phyloP scores from a whole-genome alignment of 2,888 invertebrate genomes.

The Philopedon plagiatum region DNA sequence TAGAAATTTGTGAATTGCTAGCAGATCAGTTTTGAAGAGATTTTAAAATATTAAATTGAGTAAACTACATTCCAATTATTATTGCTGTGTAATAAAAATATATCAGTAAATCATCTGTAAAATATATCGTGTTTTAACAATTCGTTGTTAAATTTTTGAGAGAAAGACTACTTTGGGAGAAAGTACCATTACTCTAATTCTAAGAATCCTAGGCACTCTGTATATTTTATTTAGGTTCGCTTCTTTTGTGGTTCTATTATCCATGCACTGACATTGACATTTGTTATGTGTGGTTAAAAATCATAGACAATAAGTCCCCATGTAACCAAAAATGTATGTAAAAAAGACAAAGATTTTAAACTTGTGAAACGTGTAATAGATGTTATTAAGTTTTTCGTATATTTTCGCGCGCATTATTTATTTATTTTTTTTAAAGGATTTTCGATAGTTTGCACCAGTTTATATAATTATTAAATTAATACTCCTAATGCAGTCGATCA shows the following conservation, averaged over 20 bases:
- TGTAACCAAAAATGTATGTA: slow-evolving; percentile 47
- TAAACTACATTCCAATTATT: slow-evolving; percentile 49
- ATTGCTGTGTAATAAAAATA: slow-evolving; percentile 50
- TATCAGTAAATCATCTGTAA: slow-evolving; percentile 48
- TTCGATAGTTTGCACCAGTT: neutral
- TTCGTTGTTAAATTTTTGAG: slow-evolving; percentile 49
- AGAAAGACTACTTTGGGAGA: slow-evolving; percentile 48
- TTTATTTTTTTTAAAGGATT: slow-evolving; percentile 34
- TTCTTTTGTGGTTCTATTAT: slow-evolving; percentile 38
- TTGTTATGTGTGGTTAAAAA: slow-evolving; percentile 39
- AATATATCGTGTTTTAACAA: slow-evolving; percentile 46
- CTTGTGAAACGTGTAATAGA: slow-evolving; percentile 43
- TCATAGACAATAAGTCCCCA: slow-evolving; percentile 37
- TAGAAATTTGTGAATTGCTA: slow-evolving; percentile 93
- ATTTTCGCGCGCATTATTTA: slow-evolving; percentile 34
- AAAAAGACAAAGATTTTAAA: slow-evolving; percentile 38
- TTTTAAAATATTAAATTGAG: slow-evolving; percentile 19
- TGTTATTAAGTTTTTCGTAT: slow-evolving; percentile 32
- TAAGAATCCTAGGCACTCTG: slow-evolving; percentile 36
- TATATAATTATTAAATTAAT: slow-evolving; percentile 23
- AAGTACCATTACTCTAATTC: slow-evolving; percentile 37
- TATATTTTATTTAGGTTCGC: slow-evolving; percentile 44
- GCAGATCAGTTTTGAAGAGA: slow-evolving; percentile 90
- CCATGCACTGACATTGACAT: slow-evolving; percentile 30
- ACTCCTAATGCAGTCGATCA: slow-evolving; percentile 42